Evolutionary conservation across 2,888 invertebrate genomes (phyloP).

Genomic region (Eumacrocentrus americanus): DNA sequence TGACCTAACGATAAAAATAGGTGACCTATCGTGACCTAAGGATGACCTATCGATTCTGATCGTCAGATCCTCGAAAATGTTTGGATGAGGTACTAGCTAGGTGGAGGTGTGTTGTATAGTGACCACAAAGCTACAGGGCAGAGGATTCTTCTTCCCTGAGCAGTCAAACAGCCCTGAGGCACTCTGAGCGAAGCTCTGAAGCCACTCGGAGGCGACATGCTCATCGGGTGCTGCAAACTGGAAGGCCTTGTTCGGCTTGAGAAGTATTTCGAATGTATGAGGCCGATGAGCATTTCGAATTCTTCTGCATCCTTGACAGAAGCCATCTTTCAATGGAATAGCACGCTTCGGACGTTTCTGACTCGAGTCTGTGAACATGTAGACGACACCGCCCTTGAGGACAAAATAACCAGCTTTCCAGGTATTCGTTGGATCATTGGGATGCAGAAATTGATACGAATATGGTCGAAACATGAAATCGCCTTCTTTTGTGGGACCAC

Average conservation of each 20-base stretch:
- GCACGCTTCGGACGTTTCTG: conserved; percentile 75
- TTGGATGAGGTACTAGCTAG: too few relatives aligned
- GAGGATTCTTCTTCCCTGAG: conserved; percentile 62
- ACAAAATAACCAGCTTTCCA: conserved; percentile 89
- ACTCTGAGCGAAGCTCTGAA: conserved; percentile 81
- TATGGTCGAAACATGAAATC: conserved; percentile 79
- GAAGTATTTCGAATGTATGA: conserved; percentile 83
- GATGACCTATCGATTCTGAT: too few relatives aligned
- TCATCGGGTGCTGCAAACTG: conserved; percentile 86
- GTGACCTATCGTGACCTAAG: too few relatives aligned
- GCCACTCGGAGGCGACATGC: conserved; percentile 85
- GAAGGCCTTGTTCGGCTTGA: conserved; percentile 65
- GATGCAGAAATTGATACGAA: conserved; percentile 59
- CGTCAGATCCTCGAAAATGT: too few relatives aligned
- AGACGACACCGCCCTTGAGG: conserved; percentile 82
- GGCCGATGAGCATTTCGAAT: conserved; percentile 73
- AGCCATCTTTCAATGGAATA: conserved; percentile 75
- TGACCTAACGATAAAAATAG: too few relatives aligned
- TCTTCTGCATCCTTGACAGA: conserved; percentile 82
- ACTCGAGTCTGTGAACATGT: conserved; percentile 73
- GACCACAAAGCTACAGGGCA: conserved; percentile 77
- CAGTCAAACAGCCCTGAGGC: conserved; percentile 69
- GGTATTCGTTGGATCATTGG: conserved; percentile 66
- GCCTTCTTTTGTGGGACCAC: conserved; percentile 78
- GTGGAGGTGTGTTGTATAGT: conserved; percentile 76